Percentiles rank a stretch among this genome's conserved stretches.
Evolutionary conservation across 2,113 vertebrate species (phyloP).

Genomic region (Apistogramma diplotaenia): DNA sequence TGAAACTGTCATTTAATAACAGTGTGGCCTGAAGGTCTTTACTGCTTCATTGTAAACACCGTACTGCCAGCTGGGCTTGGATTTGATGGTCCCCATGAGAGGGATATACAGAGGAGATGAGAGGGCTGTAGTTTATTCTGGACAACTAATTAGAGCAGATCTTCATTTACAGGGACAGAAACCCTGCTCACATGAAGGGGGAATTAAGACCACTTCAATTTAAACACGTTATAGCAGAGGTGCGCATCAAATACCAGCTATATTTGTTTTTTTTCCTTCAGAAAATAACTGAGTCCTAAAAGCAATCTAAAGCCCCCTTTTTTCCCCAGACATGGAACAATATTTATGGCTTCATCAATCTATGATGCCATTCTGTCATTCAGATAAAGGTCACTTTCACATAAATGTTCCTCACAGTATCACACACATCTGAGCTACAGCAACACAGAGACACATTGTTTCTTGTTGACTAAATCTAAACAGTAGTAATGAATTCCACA

Average conservation of each 20-base stretch:
- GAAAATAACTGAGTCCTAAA: neutral
- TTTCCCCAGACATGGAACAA: neutral
- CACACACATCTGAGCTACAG: neutral
- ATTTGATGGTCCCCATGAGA: slow-evolving; percentile 13
- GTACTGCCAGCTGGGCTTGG: slow-evolving; percentile 9
- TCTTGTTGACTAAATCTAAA: neutral
- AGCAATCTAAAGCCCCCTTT: neutral
- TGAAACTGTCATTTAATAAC: slow-evolving; percentile 12
- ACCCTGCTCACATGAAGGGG: slow-evolving; percentile 8
- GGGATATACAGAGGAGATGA: neutral
- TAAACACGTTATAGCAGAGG: neutral
- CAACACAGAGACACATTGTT: neutral
- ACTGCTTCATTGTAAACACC: slow-evolving; percentile 1
- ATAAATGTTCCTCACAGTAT: neutral
- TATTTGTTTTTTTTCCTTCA: neutral
- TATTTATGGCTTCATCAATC: neutral
- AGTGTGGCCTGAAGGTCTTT: slow-evolving; percentile 6
- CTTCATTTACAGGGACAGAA: slow-evolving; percentile 26
- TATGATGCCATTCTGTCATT: neutral
- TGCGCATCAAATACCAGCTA: neutral
- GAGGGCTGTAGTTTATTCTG: slow-evolving; percentile 38
- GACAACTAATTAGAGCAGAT: slow-evolving; percentile 55
- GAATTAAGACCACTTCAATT: neutral
- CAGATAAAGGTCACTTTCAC: neutral
- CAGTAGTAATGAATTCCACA: neutral